These are phyloP conservation scores for Sinocyclocheilus grahami DNA, from an alignment of 2,113 vertebrate genomes.

Conservation along the genomic window DNA sequence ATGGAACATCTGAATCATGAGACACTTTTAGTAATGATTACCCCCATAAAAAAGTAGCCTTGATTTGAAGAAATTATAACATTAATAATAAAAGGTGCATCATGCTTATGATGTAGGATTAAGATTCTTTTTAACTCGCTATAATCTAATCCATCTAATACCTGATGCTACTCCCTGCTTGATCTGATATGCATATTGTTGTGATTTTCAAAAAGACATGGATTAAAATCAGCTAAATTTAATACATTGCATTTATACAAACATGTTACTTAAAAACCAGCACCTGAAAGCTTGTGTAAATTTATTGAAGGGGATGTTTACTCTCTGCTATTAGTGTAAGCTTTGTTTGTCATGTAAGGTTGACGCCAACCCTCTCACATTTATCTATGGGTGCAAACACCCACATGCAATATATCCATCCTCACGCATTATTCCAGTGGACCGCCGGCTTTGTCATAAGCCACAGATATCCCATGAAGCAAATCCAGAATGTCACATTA, in stretches of 20 bases:
- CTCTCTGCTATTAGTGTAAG: not conserved
- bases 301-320: constrained; percentile 23
- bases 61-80: not conserved
- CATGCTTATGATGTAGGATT: not conserved
- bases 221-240: constrained; percentile 8
- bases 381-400: constrained; percentile 1
- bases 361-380: not conserved
- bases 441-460: constrained; percentile 31
- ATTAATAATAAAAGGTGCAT: not conserved
- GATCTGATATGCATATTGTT: not conserved
- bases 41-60: not conserved
- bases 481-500: not conserved
- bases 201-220: not conserved
- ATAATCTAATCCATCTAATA: not conserved
- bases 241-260: not conserved
- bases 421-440: constrained; percentile 4
- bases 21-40: not conserved
- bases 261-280: not conserved
- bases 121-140: not conserved
- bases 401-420: constrained; percentile 21
- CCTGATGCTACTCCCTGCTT: not conserved
- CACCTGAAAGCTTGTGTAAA: not conserved
- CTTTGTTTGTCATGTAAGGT: constrained; percentile 13
- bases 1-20: not conserved
- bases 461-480: constrained; percentile 35